Evolutionary conservation across 2,888 invertebrate species (phyloP).

Genomic region (Coenonympha arcania): DNA sequence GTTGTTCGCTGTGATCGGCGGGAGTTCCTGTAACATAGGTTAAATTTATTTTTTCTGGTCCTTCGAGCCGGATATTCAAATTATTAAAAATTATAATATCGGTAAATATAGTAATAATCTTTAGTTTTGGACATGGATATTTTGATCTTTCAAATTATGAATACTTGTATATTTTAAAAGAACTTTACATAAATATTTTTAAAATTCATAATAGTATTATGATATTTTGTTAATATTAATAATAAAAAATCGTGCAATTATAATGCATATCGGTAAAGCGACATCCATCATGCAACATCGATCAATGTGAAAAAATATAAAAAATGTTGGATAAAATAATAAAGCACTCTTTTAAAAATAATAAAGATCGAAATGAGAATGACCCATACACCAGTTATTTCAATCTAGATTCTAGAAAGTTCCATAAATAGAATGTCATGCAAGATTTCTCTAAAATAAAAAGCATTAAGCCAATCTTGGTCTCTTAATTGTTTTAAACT

Average conservation of each 20-base stretch:
- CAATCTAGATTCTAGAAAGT: constrained; percentile 25
- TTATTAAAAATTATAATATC: constrained; percentile 10
- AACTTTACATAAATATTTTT: background rate
- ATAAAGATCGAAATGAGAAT: constrained; percentile 68
- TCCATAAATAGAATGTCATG: constrained; percentile 24
- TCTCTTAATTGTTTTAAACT: constrained; percentile 18
- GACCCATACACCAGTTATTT: constrained; percentile 46
- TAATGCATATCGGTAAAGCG: constrained; percentile 58
- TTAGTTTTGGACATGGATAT: no score
- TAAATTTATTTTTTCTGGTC: constrained; percentile 9
- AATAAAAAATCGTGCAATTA: constrained; percentile 54
- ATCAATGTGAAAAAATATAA: constrained; percentile 43
- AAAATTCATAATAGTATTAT: constrained; percentile 6
- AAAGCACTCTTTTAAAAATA: constrained; percentile 34
- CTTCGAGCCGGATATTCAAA: background rate
- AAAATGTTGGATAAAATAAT: constrained; percentile 34
- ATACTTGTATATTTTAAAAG: background rate
- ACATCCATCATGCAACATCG: constrained; percentile 69
- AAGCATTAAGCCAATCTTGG: constrained; percentile 17
- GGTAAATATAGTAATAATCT: background rate
- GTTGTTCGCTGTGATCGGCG: constrained; percentile 61
- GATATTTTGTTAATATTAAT: constrained; percentile 8
- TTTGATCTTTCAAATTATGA: no score
- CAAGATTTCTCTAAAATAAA: constrained; percentile 19
- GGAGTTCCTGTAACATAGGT: constrained; percentile 53